These are phyloP conservation scores for Artibeus lituratus DNA, from an alignment of 2,797 vertebrate genomes.

Conservation along the genomic window DNA sequence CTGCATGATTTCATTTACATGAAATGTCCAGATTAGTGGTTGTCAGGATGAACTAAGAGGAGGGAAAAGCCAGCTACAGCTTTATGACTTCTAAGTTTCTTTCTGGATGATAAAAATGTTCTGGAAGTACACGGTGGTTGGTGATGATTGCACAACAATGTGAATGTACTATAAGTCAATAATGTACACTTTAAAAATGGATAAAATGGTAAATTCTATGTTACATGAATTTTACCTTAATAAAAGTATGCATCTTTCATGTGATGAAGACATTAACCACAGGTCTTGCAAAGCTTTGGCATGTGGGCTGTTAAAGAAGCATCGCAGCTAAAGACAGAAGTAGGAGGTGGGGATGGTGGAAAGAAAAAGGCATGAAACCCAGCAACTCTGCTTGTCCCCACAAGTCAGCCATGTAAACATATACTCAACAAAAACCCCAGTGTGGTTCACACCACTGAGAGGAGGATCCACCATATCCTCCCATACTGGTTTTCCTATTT, in stretches of 20 bases:
- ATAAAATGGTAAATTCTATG: neutral
- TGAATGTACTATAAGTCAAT: neutral
- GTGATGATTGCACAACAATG: neutral
- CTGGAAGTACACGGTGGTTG: neutral
- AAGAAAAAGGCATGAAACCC: neutral
- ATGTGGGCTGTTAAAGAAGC: neutral
- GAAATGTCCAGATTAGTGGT: neutral
- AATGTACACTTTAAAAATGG: neutral
- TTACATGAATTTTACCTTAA: neutral
- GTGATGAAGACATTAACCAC: constrained; percentile 13
- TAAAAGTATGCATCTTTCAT: neutral
- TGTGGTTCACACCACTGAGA: constrained; percentile 52
- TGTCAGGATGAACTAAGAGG: neutral
- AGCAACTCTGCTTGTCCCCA: neutral
- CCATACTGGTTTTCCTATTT: constrained; percentile 6
- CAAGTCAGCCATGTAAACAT: neutral
- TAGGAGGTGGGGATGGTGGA: neutral
- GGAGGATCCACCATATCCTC: neutral
- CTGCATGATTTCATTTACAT: neutral
- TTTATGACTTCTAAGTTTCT: neutral
- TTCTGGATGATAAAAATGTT: neutral
- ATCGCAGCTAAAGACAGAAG: neutral
- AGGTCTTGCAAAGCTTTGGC: constrained; percentile 25
- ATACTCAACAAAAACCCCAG: constrained; percentile 4
- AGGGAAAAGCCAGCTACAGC: neutral